Conservation (phyloP, 2,113 vertebrate genomes). For the Raja brachyura region DNA sequence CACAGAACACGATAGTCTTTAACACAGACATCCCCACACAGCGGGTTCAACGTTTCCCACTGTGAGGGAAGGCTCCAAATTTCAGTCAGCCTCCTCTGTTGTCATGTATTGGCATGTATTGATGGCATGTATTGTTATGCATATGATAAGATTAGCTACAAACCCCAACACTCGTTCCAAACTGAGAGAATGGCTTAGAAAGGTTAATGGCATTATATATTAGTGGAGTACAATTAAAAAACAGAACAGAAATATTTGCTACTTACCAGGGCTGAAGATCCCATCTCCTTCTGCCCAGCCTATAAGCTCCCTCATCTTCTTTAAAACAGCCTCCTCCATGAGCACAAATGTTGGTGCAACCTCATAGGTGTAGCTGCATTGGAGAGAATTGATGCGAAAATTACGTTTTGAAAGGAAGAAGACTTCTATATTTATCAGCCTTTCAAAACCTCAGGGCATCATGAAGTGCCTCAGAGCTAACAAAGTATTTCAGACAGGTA, state of each 20-base stretch:
- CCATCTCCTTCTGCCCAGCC: conserved; percentile 79
- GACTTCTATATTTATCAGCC: background rate
- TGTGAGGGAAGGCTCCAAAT: too few relatives aligned
- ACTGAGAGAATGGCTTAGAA: conserved; percentile 28
- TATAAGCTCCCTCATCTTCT: conserved; percentile 74
- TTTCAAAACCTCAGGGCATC: background rate
- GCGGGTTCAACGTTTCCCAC: too few relatives aligned
- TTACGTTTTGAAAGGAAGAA: background rate
- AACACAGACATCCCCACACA: too few relatives aligned
- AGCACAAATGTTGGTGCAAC: conserved; percentile 77
- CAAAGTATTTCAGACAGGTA: background rate
- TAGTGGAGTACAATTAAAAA: background rate
- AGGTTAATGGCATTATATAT: conserved; percentile 37
- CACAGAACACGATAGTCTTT: too few relatives aligned
- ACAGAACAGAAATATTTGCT: background rate
- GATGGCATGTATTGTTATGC: background rate
- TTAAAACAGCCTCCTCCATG: conserved; percentile 73
- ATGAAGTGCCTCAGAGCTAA: background rate
- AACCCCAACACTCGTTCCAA: background rate
- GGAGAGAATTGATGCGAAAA: conserved; percentile 43
- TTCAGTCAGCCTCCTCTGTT: too few relatives aligned
- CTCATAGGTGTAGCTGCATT: conserved; percentile 75
- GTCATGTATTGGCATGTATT: too few relatives aligned
- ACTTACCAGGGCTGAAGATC: conserved; percentile 79
- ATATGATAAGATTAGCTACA: background rate